Evolutionary conservation across 2,113 vertebrate species (phyloP).

Genomic region (Brachyhypopomus occidentalis): DNA sequence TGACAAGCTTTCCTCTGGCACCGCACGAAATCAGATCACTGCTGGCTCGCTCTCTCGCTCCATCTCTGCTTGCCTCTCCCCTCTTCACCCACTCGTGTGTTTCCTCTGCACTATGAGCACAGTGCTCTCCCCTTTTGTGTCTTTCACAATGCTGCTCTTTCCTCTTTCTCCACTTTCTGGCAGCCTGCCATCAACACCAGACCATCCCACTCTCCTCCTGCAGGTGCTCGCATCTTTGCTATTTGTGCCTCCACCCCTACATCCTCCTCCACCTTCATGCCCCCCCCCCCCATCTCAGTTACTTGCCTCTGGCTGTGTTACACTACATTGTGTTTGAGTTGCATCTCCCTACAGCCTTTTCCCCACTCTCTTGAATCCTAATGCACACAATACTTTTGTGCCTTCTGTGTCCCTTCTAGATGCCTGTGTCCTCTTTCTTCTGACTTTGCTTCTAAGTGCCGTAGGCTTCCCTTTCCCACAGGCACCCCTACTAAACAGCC

Average conservation of each 20-base stretch:
- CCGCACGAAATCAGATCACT: conserved; percentile 44
- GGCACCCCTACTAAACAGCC: neutral
- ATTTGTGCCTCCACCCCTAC: neutral
- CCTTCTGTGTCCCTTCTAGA: neutral
- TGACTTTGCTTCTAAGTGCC: neutral
- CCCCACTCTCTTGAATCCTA: neutral
- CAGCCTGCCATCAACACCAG: neutral
- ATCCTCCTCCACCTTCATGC: neutral
- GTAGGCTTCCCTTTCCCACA: neutral
- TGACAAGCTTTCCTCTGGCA: conserved; percentile 47
- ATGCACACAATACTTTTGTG: neutral
- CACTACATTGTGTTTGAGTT: neutral
- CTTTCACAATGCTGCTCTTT: neutral
- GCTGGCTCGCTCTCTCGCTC: conserved; percentile 12
- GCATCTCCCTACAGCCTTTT: neutral
- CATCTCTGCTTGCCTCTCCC: neutral
- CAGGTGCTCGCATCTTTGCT: neutral
- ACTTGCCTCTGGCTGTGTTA: conserved; percentile 19
- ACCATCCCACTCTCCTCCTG: neutral
- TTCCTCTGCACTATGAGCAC: neutral
- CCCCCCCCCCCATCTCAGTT: neutral
- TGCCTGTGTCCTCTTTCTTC: neutral
- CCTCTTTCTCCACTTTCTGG: neutral
- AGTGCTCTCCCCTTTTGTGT: neutral
- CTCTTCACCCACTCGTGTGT: neutral